Evolutionary conservation across 1,140 invertebrate genomes (phyloP), one percentile per base, ranked within the genome.

Genomic region (Lutraria rhynchaena): DNA sequence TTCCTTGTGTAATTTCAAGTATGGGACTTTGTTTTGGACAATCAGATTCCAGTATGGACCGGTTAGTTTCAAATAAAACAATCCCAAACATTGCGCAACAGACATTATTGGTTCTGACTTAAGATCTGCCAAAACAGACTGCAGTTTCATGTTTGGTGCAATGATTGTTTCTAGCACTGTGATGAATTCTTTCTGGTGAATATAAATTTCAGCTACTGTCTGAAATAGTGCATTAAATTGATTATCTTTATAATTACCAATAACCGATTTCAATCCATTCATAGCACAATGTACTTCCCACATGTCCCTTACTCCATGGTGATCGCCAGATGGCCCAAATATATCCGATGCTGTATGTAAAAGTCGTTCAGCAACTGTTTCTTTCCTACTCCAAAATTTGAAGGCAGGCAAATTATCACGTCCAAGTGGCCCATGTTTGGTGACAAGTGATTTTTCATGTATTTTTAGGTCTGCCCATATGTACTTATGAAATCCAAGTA

Each of bases 71-170:
- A 69, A 46, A 19, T 69, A 69, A 44, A 49, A 44, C 7, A 49
- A 22, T 22, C 37, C 44, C 4, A 69, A 19, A 24, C 37, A 29
- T 46, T 71, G 44, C 13, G 5, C 15, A 41, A 75, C 13, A 0
- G 27, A n/a, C 19, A 27, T 46, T 2, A 69, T 49, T 49, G 22
- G 33, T 13, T 73, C n/a, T 53, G 37, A 57, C 27, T 57, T n/a
- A 9, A 74, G 37, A 58, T 83, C 75, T n/a, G 57, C 75, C 24
- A 31, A 22, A 17, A 83, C 58, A 65, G 73, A 41, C 29, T 75
- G 3, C 9, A 75, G 33, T 75, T 75, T 75, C 2, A 27, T 9
- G n/a, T 75, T 75, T 46, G 55, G 55, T 13, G 17, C 19, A 44
- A 11, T 15, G 19, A 75, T 33, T n/a, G 53, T 75, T 13, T 44